Percentiles rank a stretch among this genome's conserved stretches.
Conservation (phyloP, 2,797 vertebrate species). For the Eleutherodactylus coqui region DNA sequence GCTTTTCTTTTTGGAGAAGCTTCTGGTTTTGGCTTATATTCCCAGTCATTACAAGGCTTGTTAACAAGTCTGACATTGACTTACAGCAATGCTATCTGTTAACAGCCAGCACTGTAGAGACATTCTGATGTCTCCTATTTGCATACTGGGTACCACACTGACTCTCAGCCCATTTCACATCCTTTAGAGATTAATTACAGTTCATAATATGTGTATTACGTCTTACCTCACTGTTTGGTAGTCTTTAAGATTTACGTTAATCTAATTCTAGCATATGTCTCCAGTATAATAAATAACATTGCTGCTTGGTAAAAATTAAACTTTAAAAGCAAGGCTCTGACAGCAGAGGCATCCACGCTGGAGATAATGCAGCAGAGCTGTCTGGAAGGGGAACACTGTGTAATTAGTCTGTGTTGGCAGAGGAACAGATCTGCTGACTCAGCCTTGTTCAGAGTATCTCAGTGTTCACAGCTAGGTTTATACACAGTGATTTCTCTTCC, state of each 20-base stretch:
- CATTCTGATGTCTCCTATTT: no score
- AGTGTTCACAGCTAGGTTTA: constrained; percentile 6
- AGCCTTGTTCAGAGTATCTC: constrained; percentile 4
- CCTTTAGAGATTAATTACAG: no score
- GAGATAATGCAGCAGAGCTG: neutral
- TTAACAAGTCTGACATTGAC: no score
- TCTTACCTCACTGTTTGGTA: neutral
- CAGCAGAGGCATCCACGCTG: neutral
- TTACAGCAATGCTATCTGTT: no score
- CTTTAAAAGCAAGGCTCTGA: neutral
- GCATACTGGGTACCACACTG: no score
- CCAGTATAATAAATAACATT: neutral
- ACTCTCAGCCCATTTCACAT: no score
- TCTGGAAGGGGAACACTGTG: constrained; percentile 1
- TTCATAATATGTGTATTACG: no score
- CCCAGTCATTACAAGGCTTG: no score
- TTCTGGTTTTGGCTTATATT: no score
- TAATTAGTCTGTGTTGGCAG: constrained; percentile 38
- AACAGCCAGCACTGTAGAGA: no score
- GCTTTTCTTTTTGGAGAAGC: no score
- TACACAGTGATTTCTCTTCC: constrained; percentile 4
- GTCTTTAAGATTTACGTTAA: neutral
- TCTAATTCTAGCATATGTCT: neutral
- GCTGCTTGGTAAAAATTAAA: neutral
- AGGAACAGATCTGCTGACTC: constrained; percentile 32